These are phyloP conservation scores for Catharus bicknelli DNA, from an alignment of 2,113 vertebrate genomes.

Conservation along the genomic window DNA sequence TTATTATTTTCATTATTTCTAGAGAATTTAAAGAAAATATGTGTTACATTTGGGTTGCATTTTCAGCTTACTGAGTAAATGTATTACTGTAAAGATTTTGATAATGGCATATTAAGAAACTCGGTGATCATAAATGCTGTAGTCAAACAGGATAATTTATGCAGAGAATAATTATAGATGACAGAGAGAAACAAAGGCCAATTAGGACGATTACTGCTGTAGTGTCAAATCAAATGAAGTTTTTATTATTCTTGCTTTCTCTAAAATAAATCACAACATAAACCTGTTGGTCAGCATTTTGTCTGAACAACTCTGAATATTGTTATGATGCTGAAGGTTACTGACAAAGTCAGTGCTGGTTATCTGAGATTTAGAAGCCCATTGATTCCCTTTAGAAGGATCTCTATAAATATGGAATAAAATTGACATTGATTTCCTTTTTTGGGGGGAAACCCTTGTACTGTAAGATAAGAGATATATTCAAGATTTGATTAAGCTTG, in stretches of 20 bases:
- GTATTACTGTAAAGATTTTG: neutral
- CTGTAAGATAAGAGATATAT: conserved; percentile 2
- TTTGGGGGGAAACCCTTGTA: neutral
- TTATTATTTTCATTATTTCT: neutral
- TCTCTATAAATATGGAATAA: conserved; percentile 7
- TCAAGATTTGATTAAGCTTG: conserved; percentile 20
- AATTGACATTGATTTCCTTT: conserved; percentile 13
- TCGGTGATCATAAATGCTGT: conserved; percentile 21
- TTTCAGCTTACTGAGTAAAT: neutral
- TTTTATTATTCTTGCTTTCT: conserved; percentile 15
- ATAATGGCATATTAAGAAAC: conserved; percentile 24
- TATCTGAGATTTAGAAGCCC: conserved; percentile 13
- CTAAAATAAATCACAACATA: neutral
- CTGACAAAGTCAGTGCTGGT: neutral
- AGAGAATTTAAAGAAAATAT: neutral
- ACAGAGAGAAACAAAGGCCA: conserved; percentile 57
- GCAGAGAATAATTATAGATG: conserved; percentile 36
- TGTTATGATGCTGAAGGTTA: neutral
- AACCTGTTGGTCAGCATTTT: conserved; percentile 27
- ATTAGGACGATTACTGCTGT: conserved; percentile 4
- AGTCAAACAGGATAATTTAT: conserved; percentile 33
- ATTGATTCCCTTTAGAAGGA: neutral
- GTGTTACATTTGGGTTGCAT: neutral
- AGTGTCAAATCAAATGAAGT: conserved; percentile 8
- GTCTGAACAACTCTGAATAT: neutral